Conservation (phyloP, 2,797 vertebrate genomes). For the Botia kubotai region DNA sequence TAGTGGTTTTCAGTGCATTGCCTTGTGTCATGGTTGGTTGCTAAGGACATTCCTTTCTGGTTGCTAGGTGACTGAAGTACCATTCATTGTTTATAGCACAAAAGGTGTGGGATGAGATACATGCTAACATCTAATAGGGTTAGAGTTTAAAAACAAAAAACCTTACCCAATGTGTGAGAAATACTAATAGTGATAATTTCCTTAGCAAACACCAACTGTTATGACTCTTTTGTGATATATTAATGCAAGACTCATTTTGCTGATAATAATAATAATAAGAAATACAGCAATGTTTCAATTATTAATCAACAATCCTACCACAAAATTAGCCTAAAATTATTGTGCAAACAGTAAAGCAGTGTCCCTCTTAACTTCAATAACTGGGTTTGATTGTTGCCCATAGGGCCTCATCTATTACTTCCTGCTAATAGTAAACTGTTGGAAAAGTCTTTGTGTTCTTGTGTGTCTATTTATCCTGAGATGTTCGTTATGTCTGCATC, state of each 20-base stretch:
- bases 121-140: background rate
- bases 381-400: constrained; percentile 46
- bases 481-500: constrained; percentile 69
- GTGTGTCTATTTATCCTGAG: constrained; percentile 66
- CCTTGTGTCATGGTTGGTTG: background rate
- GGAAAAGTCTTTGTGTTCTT: constrained; percentile 62
- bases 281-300: no score
- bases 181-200: background rate
- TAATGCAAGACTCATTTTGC: background rate
- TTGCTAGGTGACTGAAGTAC: background rate
- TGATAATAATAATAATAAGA: no score
- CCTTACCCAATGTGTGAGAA: no score
- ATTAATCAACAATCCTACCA: no score
- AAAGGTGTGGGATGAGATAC: background rate
- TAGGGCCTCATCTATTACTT: constrained; percentile 57
- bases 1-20: background rate
- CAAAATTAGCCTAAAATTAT: no score
- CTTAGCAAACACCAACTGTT: background rate
- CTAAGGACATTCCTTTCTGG: background rate
- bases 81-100: background rate
- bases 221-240: background rate
- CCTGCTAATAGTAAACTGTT: constrained; percentile 58
- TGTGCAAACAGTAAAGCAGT: no score
- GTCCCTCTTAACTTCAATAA: background rate
- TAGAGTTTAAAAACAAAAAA: background rate